Evolutionary conservation across 2,113 vertebrate species (phyloP).

Genomic region (Larimichthys crocea): DNA sequence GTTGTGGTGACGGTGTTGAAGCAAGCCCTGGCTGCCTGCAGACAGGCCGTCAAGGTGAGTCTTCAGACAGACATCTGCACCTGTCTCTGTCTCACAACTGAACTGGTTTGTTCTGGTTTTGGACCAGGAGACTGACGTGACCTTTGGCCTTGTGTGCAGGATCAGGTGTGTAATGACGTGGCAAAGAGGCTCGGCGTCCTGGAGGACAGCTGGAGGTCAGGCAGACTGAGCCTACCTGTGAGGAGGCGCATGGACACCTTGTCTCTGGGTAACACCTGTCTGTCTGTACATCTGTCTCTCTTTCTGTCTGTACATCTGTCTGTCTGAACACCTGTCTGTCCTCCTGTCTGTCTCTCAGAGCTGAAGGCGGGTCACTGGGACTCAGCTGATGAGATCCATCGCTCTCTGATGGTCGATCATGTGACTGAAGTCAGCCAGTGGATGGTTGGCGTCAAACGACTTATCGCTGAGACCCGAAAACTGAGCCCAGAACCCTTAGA

Average conservation of each 20-base stretch:
- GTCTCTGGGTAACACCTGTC: conserved; percentile 83
- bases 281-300: conserved; percentile 8
- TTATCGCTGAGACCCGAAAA: conserved; percentile 90
- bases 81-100: too few relatives aligned
- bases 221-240: conserved; percentile 89
- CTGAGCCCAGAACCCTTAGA: conserved; percentile 71
- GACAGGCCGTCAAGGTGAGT: conserved; percentile 82
- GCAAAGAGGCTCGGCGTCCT: conserved; percentile 88
- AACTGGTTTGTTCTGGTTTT: too few relatives aligned
- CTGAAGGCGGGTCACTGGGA: conserved; percentile 88
- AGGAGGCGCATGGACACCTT: conserved; percentile 89
- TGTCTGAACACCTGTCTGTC: conserved; percentile 1
- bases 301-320: neutral
- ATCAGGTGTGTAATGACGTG: conserved; percentile 93
- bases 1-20: conserved; percentile 82
- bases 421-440: conserved; percentile 96
- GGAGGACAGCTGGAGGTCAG: conserved; percentile 88
- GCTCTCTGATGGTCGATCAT: conserved; percentile 95
- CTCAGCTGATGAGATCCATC: conserved; percentile 91
- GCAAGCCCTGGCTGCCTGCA: conserved; percentile 84
- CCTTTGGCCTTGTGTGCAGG: conserved; percentile 80
- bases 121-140: neutral
- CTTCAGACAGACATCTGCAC: too few relatives aligned
- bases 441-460: conserved; percentile 96
- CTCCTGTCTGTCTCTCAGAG: conserved; percentile 78